Conservation (phyloP, 1,140 invertebrate species). For the Anoplophora glabripennis region DNA sequence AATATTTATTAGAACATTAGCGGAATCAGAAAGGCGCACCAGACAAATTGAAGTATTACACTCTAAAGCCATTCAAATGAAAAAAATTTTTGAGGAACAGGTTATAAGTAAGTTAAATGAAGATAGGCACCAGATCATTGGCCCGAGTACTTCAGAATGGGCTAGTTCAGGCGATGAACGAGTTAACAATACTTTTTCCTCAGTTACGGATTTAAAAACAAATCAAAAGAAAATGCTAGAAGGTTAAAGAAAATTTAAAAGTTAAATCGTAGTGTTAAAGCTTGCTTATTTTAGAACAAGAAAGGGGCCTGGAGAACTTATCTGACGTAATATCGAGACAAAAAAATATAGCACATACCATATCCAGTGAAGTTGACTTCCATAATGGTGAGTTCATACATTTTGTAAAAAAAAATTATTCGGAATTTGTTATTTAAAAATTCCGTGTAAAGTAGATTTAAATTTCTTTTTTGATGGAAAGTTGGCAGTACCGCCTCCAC, state of each 20-base stretch:
- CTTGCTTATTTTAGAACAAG: constrained; percentile 61
- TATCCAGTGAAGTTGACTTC: constrained; percentile 72
- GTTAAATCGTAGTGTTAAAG: background rate
- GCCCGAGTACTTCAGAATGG: too few relatives aligned
- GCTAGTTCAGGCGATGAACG: constrained; percentile 16
- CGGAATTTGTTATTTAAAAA: constrained; percentile 1
- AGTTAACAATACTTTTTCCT: background rate
- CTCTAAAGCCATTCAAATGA: constrained; percentile 58
- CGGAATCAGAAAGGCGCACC: constrained; percentile 60
- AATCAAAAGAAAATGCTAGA: constrained; percentile 41
- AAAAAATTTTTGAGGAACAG: constrained; percentile 54
- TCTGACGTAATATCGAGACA: constrained; percentile 74
- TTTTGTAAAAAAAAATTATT: background rate
- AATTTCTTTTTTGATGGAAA: too few relatives aligned
- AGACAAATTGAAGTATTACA: constrained; percentile 58
- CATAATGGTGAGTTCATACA: constrained; percentile 66
- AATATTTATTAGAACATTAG: constrained; percentile 50
- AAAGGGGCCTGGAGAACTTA: constrained; percentile 71
- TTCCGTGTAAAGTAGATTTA: too few relatives aligned
- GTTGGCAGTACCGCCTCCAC: too few relatives aligned
- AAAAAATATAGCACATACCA: constrained; percentile 71
- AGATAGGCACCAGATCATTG: constrained; percentile 36
- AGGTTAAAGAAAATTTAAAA: constrained; percentile 35
- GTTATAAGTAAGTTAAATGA: constrained; percentile 32
- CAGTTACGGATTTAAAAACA: constrained; percentile 27